A percentile compares a stretch with the other conserved stretches of the same genome.
Conservation (phyloP, 2,113 vertebrate species). For the Theristicus caerulescens region DNA sequence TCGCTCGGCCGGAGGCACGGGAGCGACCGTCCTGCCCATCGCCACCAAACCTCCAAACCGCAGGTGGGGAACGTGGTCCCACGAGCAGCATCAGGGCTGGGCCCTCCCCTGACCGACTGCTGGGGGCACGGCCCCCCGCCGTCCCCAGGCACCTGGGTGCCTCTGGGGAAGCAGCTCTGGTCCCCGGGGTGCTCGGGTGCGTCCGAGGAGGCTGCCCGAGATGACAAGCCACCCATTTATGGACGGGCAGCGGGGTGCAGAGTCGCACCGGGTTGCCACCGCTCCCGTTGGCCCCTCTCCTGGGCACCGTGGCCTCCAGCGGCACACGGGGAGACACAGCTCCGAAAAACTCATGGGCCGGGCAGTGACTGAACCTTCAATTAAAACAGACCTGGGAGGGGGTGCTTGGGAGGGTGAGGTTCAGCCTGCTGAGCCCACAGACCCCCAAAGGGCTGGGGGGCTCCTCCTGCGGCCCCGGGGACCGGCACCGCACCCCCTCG, state of each 20-base stretch:
- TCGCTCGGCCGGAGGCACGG: neutral
- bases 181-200: neutral
- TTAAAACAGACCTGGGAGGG: neutral
- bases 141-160: neutral
- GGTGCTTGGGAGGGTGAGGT: neutral
- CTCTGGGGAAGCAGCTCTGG: neutral
- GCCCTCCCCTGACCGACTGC: neutral
- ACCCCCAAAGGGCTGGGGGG: neutral
- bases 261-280: neutral
- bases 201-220: neutral
- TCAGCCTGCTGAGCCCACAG: neutral
- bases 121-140: too few species aligned
- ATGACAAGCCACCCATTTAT: neutral
- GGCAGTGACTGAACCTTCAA: neutral
- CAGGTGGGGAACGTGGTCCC: fast-evolving
- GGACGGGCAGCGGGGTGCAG: neutral
- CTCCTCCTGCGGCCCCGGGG: neutral
- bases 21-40: neutral
- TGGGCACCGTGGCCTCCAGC: neutral
- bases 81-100: neutral
- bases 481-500: neutral
- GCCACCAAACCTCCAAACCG: fast-evolving
- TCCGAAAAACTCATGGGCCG: fast-evolving
- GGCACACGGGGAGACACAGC: neutral
- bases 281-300: neutral